Evolutionary conservation across 2,888 invertebrate species (phyloP).

Genomic region (Antheraea assamensis): DNA sequence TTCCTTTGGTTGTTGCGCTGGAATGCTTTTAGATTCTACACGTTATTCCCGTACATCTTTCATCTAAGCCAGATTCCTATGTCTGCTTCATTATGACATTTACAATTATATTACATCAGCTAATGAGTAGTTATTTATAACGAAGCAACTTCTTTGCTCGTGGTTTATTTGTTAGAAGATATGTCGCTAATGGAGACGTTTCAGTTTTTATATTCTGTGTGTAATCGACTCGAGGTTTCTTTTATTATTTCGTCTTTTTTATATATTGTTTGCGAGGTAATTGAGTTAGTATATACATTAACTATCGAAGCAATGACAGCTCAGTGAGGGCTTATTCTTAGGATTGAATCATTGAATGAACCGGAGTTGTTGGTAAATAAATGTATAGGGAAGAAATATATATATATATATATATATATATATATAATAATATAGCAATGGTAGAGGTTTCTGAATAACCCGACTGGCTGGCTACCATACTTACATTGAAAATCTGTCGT

Average conservation of each 20-base stretch:
- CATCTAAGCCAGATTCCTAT: conserved; percentile 22
- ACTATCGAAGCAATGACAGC: background rate
- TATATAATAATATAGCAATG: no score
- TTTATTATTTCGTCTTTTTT: background rate
- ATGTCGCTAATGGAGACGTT: background rate
- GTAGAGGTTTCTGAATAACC: no score
- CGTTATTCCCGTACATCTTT: conserved; percentile 28
- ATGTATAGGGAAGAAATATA: no score
- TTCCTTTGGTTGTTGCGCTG: conserved; percentile 30
- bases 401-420: no score
- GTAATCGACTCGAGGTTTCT: background rate
- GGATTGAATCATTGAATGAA: no score
- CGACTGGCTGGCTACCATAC: no score
- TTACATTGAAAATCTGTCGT: no score
- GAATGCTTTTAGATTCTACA: conserved; percentile 27
- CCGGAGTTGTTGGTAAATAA: no score
- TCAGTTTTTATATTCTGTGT: background rate
- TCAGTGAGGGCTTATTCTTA: no score
- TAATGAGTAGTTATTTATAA: conserved; percentile 7
- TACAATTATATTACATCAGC: conserved; percentile 1
- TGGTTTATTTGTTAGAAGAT: background rate
- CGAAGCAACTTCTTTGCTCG: background rate
- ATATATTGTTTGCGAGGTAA: background rate
- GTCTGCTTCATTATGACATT: conserved; percentile 12
- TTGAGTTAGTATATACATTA: background rate